These are phyloP conservation scores for Bhutanitis thaidina DNA, from an alignment of 2,888 invertebrate genomes.

Conservation along the genomic window DNA sequence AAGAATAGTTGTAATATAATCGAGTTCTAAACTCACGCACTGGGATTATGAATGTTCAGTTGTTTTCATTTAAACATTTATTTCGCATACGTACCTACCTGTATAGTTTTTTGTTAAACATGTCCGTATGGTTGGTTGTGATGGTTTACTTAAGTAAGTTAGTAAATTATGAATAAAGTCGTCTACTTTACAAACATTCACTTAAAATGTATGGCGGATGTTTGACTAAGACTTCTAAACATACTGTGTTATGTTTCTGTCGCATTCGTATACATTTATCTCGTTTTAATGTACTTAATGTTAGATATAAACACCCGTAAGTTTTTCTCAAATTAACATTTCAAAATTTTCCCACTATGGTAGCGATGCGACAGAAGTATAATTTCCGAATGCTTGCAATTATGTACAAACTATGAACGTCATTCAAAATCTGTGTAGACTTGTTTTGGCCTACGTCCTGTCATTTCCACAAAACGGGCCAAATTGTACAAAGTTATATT, in stretches of 20 bases:
- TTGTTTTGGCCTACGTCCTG: constrained; percentile 42
- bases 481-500: constrained; percentile 25
- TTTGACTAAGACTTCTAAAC: constrained; percentile 54
- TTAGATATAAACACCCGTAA: constrained; percentile 28
- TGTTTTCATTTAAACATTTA: constrained; percentile 10
- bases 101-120: constrained; percentile 63
- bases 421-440: constrained; percentile 24
- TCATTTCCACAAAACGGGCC: constrained; percentile 51
- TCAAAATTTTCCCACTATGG: constrained; percentile 26
- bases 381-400: constrained; percentile 58
- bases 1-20: constrained; percentile 58
- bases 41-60: constrained; percentile 40
- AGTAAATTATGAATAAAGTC: constrained; percentile 66
- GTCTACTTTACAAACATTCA: constrained; percentile 47
- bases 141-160: constrained; percentile 79
- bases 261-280: constrained; percentile 32
- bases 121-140: constrained; percentile 79
- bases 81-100: constrained; percentile 27
- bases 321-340: constrained; percentile 34
- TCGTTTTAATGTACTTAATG: constrained; percentile 56
- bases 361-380: constrained; percentile 34
- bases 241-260: constrained; percentile 38
- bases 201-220: constrained; percentile 50
- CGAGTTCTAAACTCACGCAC: constrained; percentile 67
- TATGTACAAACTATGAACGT: constrained; percentile 50